Conservation (phyloP, 2,797 vertebrate genomes). For the Protonibea diacanthus region DNA sequence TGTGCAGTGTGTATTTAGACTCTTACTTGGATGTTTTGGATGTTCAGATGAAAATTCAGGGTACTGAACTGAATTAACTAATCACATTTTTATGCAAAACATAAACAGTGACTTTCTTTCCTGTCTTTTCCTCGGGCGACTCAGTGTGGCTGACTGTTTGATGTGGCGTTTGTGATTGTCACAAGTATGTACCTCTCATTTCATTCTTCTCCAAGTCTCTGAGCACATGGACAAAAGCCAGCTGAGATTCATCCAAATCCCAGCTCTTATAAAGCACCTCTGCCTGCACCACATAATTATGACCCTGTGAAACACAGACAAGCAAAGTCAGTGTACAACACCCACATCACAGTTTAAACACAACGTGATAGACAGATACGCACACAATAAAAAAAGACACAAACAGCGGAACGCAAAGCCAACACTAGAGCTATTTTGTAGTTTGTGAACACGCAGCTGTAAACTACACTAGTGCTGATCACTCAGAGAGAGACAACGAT, state of each 20-base stretch:
- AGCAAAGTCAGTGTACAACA: conserved; percentile 30
- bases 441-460: conserved; percentile 19
- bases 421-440: background rate
- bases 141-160: conserved; percentile 8
- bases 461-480: conserved; percentile 12
- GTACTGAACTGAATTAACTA: conserved; percentile 4
- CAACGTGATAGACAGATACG: background rate
- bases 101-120: conserved; percentile 10
- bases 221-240: conserved; percentile 84
- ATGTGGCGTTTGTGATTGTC: conserved; percentile 14
- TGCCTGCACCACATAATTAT: conserved; percentile 90
- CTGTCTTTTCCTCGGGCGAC: background rate
- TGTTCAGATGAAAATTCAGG: conserved; percentile 23
- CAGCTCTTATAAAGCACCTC: conserved; percentile 90
- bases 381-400: background rate
- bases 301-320: conserved; percentile 81
- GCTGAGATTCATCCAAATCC: conserved; percentile 87
- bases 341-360: conserved; percentile 9
- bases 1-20: background rate
- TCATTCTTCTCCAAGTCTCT: conserved; percentile 88
- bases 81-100: background rate
- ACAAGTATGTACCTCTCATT: conserved; percentile 84
- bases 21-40: conserved; percentile 18
- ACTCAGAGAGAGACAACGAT: conserved; percentile 27
- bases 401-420: background rate